Evolutionary conservation across 92 coral and sea anemone genomes (phyloP).

Genomic region (Isaurus tuberculatus): DNA sequence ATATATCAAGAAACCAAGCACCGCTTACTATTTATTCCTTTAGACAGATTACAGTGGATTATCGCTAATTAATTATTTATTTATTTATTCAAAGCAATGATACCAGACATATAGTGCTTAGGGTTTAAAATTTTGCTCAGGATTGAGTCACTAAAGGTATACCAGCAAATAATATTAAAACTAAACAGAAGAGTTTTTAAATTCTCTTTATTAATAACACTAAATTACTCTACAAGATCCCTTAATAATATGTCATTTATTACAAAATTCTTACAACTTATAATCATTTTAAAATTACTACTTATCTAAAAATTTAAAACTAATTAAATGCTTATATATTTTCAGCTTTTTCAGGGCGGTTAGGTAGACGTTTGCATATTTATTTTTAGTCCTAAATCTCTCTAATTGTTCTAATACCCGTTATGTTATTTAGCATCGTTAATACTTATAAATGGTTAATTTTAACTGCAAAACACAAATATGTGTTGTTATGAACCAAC

Average conservation of each 20-base stretch:
- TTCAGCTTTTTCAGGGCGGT: neutral
- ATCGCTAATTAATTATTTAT: neutral
- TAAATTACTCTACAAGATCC: neutral
- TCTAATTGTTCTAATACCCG: neutral
- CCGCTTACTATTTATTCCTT: neutral
- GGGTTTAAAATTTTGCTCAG: neutral
- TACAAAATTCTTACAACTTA: slow-evolving; percentile 23
- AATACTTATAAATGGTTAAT: neutral
- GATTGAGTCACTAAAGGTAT: neutral
- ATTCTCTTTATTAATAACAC: slow-evolving; percentile 17
- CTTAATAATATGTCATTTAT: neutral
- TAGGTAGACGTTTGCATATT: neutral
- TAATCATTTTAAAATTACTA: neutral
- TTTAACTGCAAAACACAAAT: neutral
- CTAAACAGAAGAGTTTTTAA: neutral
- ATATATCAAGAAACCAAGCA: neutral
- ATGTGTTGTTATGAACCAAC: neutral
- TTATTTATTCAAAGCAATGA: neutral
- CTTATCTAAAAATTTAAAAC: neutral
- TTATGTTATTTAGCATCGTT: neutral
- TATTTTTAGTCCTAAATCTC: neutral
- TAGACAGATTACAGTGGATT: neutral
- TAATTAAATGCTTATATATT: neutral
- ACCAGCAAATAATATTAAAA: neutral
- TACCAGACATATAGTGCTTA: neutral